These are phyloP conservation scores for Uloborus diversus DNA, from an alignment of 1,140 invertebrate genomes.

Conservation along the genomic window DNA sequence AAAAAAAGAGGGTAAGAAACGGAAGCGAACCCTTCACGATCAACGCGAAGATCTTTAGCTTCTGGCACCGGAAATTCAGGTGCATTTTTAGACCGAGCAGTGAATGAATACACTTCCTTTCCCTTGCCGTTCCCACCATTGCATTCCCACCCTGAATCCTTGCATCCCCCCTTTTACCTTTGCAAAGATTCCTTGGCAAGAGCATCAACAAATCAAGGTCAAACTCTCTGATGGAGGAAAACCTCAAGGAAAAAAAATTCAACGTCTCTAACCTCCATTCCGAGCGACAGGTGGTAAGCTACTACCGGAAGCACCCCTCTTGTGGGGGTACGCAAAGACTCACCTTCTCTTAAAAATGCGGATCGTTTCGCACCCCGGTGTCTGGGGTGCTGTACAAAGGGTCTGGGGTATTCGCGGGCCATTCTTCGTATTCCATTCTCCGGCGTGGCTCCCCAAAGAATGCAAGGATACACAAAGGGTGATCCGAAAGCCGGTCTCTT, in stretches of 20 bases:
- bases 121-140: conserved; percentile 30
- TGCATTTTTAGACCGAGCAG: not conserved
- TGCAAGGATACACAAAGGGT: conserved; percentile 1
- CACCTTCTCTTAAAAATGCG: conserved; percentile 6
- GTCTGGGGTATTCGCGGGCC: not conserved
- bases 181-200: not conserved
- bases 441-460: conserved; percentile 23
- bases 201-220: conserved; percentile 28
- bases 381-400: not conserved
- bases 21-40: not conserved
- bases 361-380: not conserved
- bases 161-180: not conserved
- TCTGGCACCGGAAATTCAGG: not conserved
- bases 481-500: not conserved
- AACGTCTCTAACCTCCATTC: not conserved
- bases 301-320: conserved; percentile 19
- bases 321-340: not conserved
- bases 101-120: conserved; percentile 21
- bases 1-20: not conserved
- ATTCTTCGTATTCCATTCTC: conserved; percentile 35
- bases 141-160: not conserved
- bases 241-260: not conserved
- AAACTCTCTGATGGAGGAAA: not conserved
- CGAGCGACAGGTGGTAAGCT: conserved; percentile 29
- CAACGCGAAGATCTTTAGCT: not conserved